Evolutionary conservation across 2,888 invertebrate genomes (phyloP), one percentile per base, ranked within the genome.

Genomic region (Acleris holmiana): DNA sequence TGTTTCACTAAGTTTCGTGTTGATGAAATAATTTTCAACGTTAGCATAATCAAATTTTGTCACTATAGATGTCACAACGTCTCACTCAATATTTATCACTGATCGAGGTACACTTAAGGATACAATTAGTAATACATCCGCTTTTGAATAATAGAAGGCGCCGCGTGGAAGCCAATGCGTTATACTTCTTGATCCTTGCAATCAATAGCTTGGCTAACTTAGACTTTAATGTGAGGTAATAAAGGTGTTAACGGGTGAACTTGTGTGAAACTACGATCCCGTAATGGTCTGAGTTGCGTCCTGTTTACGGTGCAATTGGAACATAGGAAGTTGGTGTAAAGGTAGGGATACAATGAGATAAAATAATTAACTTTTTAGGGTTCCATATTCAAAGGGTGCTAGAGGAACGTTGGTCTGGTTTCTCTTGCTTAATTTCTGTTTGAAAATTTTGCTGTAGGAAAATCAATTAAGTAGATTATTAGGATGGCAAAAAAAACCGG

Each of bases 81-180:
- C 35, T 35, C 13, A 2, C 35, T 40, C 44, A 53, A 40, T 61
- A 61, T 60, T 21, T 40, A 40, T 50, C 53, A 41, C 60, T 29
- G 15, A 54, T 54, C 47, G 48, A 54, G 19, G 10, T 63, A 60
- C 67, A 68, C 68, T 71, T 75, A 65, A 67, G 68, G 67, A 69
- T 71, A 71, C 72, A 83, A 85, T 84, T 84, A 82, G 75, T 48
- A 80, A 72, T 70, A 76, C 78, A 79, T 83, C 82, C 82, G 78
- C 69, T 73, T 66, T 67, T 81, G 81, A 84, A 86, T 85, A 84
- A 83, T 86, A 82, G 82, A 83, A 82, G 86, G 82, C 79, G 83
- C 72, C 82, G 76, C 82, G 71, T 75, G 81, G 81, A 81, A 79
- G 73, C 74, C 80, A 73, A 74, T 80, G 80, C 84, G 80, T 80